phyloP scores from a whole-genome alignment of 2,113 vertebrate species.

The Macquaria ambigua region DNA sequence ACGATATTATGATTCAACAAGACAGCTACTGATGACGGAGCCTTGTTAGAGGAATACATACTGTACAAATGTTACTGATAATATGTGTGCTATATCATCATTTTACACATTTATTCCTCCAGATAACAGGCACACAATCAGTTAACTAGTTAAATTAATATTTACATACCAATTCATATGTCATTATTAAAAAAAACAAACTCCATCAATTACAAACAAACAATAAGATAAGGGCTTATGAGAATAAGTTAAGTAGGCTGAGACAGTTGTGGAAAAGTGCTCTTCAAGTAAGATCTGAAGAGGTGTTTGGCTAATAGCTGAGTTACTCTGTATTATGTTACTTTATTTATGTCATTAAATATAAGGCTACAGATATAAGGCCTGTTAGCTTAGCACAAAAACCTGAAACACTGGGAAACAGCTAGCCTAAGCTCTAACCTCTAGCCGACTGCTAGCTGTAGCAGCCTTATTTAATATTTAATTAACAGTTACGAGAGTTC shows the following conservation, averaged over 20 bases:
- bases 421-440: background rate
- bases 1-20: background rate
- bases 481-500: background rate
- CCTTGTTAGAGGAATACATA: background rate
- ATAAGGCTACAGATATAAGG: background rate
- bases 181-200: background rate
- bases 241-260: background rate
- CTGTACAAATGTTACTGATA: background rate
- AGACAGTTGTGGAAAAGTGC: background rate
- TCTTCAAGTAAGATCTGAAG: background rate
- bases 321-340: background rate
- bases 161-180: background rate
- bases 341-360: background rate
- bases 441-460: background rate
- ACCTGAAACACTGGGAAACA: background rate
- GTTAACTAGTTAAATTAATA: background rate
- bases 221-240: background rate
- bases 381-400: background rate
- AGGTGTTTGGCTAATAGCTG: background rate
- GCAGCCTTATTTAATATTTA: background rate
- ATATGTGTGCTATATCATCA: background rate
- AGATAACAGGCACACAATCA: background rate
- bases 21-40: conserved; percentile 6
- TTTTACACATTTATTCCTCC: background rate
- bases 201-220: background rate